phyloP scores from a whole-genome alignment of 2,797 vertebrate species.

The Pseudochaenichthys georgianus region DNA sequence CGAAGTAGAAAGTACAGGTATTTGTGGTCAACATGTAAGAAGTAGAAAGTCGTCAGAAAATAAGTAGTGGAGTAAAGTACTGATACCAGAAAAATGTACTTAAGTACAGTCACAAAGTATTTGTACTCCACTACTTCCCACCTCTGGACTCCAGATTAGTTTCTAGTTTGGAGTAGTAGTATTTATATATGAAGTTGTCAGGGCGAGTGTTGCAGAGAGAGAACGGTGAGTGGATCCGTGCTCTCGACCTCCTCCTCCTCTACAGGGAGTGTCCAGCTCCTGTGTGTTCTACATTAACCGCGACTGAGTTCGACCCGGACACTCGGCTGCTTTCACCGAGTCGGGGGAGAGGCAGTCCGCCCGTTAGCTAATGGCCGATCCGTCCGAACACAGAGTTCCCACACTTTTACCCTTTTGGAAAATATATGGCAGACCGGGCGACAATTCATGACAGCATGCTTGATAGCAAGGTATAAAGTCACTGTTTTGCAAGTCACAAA shows the following conservation, averaged over 20 bases:
- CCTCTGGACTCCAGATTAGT: too few species aligned
- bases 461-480: not conserved
- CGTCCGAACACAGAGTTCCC: conserved; percentile 26
- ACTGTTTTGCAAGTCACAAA: too few species aligned
- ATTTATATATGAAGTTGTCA: conserved; percentile 59
- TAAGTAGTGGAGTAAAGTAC: too few species aligned
- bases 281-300: conserved; percentile 57
- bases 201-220: conserved; percentile 44
- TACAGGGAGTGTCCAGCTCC: conserved; percentile 35
- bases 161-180: too few species aligned
- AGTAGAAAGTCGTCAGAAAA: too few species aligned
- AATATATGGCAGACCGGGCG: not conserved
- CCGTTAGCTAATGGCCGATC: conserved; percentile 60
- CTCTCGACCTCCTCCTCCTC: conserved; percentile 47
- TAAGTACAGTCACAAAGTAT: too few species aligned
- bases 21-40: too few species aligned
- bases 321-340: conserved; percentile 67
- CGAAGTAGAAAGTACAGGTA: too few species aligned
- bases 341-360: conserved; percentile 62
- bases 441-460: conserved; percentile 10
- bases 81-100: too few species aligned
- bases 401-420: conserved; percentile 23
- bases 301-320: conserved; percentile 65
- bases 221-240: conserved; percentile 46
- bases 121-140: too few species aligned